phyloP scores from a whole-genome alignment of 2,113 vertebrate genomes.

The Oryzias melastigma region DNA sequence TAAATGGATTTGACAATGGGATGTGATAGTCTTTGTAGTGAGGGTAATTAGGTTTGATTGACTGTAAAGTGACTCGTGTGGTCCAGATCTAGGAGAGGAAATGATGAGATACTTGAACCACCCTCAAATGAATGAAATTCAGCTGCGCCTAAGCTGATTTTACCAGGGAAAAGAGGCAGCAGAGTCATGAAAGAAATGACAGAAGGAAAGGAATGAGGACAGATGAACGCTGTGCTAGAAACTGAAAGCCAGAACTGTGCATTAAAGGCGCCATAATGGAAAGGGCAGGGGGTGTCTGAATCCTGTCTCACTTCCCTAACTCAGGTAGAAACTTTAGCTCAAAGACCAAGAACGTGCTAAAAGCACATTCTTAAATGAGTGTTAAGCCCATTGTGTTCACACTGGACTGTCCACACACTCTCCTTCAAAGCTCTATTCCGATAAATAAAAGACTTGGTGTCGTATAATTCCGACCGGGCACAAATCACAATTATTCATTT shows the following conservation, averaged over 20 bases:
- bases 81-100: slow-evolving; percentile 66
- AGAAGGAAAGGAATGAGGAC: slow-evolving; percentile 9
- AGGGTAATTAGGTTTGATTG: slow-evolving; percentile 76
- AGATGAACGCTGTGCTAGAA: slow-evolving; percentile 1
- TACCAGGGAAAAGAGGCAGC: slow-evolving; percentile 36
- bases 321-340: slow-evolving; percentile 52
- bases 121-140: slow-evolving; percentile 73
- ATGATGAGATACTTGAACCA: slow-evolving; percentile 69
- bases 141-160: slow-evolving; percentile 54
- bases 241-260: background rate
- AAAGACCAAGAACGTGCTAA: slow-evolving; percentile 19
- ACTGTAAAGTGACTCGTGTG: slow-evolving; percentile 71
- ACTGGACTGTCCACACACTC: too few species aligned
- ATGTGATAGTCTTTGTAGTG: slow-evolving; percentile 65
- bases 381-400: too few species aligned
- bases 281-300: slow-evolving; percentile 40
- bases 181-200: slow-evolving; percentile 30
- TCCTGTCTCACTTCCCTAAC: slow-evolving; percentile 47
- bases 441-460: too few species aligned
- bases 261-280: slow-evolving; percentile 11
- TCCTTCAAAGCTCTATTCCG: too few species aligned
- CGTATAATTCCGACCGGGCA: too few species aligned
- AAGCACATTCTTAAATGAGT: too few species aligned
- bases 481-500: too few species aligned
- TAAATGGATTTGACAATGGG: slow-evolving; percentile 70